Evolutionary conservation across 2,797 vertebrate genomes (phyloP).

Genomic region (Takifugu rubripes): DNA sequence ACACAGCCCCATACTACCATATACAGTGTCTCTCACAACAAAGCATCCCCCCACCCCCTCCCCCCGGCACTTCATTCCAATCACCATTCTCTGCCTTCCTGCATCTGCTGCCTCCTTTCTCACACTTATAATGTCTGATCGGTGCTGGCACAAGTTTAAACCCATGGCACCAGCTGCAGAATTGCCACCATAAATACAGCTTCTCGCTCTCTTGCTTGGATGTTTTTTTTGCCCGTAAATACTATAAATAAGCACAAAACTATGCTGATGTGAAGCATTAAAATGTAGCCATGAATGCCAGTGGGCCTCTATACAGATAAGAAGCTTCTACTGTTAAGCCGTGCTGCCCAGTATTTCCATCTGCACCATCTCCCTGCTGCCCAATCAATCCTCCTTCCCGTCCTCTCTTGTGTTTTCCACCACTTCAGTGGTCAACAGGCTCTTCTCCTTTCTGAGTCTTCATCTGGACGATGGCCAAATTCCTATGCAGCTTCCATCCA

Average conservation of each 20-base stretch:
- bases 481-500: slow-evolving; percentile 14
- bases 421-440: slow-evolving; percentile 35
- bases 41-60: neutral
- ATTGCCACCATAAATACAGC: slow-evolving; percentile 31
- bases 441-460: slow-evolving; percentile 49
- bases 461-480: slow-evolving; percentile 47
- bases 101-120: slow-evolving; percentile 21
- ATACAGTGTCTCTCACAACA: neutral
- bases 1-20: neutral
- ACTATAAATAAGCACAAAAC: neutral
- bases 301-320: slow-evolving; percentile 19
- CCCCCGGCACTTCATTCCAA: neutral
- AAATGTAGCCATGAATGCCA: neutral
- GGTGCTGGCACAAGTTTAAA: slow-evolving; percentile 45
- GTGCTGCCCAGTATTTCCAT: slow-evolving; percentile 51
- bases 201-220: slow-evolving; percentile 10
- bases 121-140: slow-evolving; percentile 32
- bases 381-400: slow-evolving; percentile 37
- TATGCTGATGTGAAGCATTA: neutral
- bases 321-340: slow-evolving; percentile 9
- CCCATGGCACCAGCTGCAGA: slow-evolving; percentile 29
- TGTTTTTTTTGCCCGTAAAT: too few relatives aligned
- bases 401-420: slow-evolving; percentile 56
- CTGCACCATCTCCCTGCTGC: slow-evolving; percentile 28
- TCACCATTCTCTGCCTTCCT: slow-evolving; percentile 2